These are phyloP conservation scores for Thymelicus sylvestris DNA, from an alignment of 2,888 invertebrate species.

Conservation along the genomic window DNA sequence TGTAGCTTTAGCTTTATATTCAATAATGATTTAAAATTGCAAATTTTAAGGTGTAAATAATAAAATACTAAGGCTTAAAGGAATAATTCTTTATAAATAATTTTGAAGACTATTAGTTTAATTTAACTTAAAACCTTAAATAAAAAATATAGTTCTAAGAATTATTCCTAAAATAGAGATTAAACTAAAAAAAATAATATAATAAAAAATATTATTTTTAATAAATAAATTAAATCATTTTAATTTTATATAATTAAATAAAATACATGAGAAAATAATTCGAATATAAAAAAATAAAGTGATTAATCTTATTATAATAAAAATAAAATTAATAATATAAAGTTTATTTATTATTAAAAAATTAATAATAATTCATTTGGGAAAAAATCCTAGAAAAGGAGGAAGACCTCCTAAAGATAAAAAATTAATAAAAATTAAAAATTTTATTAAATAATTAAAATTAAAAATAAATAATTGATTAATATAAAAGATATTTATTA, in stretches of 20 bases:
- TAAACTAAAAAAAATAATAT: slow-evolving; percentile 58
- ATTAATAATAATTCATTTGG: slow-evolving; percentile 86
- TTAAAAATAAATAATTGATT: slow-evolving; percentile 79
- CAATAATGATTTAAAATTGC: slow-evolving; percentile 86
- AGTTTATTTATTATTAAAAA: slow-evolving; percentile 72
- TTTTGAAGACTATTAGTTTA: slow-evolving; percentile 87
- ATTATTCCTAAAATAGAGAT: slow-evolving; percentile 62
- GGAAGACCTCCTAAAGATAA: slow-evolving; percentile 85
- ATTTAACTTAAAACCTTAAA: slow-evolving; percentile 85
- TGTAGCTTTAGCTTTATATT: slow-evolving; percentile 72
- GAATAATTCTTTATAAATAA: slow-evolving; percentile 80
- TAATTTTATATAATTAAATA: slow-evolving; percentile 77
- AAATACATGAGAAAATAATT: slow-evolving; percentile 74
- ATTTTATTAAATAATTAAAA: slow-evolving; percentile 73
- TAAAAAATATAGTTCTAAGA: slow-evolving; percentile 65
- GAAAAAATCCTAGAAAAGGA: slow-evolving; percentile 86
- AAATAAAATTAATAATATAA: slow-evolving; percentile 69
- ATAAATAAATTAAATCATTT: slow-evolving; percentile 71
- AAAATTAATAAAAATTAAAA: slow-evolving; percentile 80
- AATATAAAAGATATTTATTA: slow-evolving; percentile 76
- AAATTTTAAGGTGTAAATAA: slow-evolving; percentile 80
- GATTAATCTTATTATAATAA: slow-evolving; percentile 81
- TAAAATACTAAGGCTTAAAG: slow-evolving; percentile 84
- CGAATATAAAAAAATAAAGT: slow-evolving; percentile 84
- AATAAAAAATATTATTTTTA: slow-evolving; percentile 62